Percentiles rank a stretch among this genome's conserved stretches.
Evolutionary conservation across 2,113 vertebrate genomes (phyloP).

Genomic region (Puntigrus tetrazona): DNA sequence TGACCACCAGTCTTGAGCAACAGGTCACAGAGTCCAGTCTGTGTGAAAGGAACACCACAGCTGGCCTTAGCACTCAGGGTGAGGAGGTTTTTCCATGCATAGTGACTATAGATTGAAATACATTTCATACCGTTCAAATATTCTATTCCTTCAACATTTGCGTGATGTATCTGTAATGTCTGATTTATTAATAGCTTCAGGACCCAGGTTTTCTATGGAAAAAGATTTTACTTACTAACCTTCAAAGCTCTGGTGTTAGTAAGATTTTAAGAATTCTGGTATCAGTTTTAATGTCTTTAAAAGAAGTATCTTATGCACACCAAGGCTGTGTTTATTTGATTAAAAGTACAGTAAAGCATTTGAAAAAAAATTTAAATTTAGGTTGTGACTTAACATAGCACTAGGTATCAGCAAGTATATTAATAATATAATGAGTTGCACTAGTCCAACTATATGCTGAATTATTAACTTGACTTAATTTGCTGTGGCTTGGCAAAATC

Average conservation of each 20-base stretch:
- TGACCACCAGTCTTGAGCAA: slow-evolving; percentile 74
- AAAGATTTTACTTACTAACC: not conserved
- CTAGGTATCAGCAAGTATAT: not conserved
- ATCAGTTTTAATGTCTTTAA: not conserved
- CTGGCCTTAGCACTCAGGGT: slow-evolving; percentile 88
- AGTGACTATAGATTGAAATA: not conserved
- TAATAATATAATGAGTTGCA: not conserved
- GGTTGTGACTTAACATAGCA: too few relatives aligned
- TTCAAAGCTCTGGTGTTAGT: not conserved
- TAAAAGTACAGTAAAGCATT: not conserved
- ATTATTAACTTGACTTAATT: too few relatives aligned
- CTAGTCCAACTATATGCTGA: too few relatives aligned
- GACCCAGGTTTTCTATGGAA: not conserved
- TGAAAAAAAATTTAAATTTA: not conserved
- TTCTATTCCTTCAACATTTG: not conserved
- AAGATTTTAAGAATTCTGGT: too few relatives aligned
- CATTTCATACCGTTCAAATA: not conserved
- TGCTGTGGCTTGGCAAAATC: too few relatives aligned
- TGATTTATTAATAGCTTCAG: not conserved
- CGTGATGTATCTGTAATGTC: not conserved
- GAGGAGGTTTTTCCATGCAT: not conserved
- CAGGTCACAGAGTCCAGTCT: slow-evolving; percentile 79
- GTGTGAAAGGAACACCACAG: slow-evolving; percentile 76
- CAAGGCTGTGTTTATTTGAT: not conserved
- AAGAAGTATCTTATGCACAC: not conserved